These are phyloP conservation scores for Aythya fuligula DNA, from an alignment of 2,797 vertebrate genomes.

Conservation along the genomic window DNA sequence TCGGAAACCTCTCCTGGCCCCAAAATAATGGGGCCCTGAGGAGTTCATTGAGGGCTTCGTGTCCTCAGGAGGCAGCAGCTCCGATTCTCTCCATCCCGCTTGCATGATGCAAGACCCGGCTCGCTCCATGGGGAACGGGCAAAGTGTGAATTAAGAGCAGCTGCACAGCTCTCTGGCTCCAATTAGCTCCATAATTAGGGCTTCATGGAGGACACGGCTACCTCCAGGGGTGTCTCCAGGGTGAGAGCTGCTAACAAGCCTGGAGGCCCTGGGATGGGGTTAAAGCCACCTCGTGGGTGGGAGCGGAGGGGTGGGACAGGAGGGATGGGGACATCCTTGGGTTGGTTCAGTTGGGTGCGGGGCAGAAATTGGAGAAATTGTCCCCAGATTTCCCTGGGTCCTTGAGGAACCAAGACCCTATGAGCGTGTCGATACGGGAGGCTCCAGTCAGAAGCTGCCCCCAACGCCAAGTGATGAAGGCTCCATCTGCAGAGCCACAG, in stretches of 20 bases:
- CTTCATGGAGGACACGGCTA: conserved; percentile 5
- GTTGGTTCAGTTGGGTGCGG: neutral
- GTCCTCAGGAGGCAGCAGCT: neutral
- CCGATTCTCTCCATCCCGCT: neutral
- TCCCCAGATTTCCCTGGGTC: neutral
- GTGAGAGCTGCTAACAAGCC: neutral
- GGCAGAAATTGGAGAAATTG: neutral
- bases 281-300: neutral
- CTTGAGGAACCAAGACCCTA: neutral
- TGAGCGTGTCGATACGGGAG: too few relatives aligned
- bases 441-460: too few relatives aligned
- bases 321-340: neutral
- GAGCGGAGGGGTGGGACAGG: neutral
- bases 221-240: neutral
- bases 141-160: neutral
- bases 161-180: conserved; percentile 1
- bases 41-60: neutral
- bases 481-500: too few relatives aligned
- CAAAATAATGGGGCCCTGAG: neutral
- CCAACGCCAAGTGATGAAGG: too few relatives aligned
- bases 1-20: neutral
- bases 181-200: conserved; percentile 68
- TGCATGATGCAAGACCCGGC: neutral
- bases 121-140: neutral
- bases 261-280: neutral